Conservation (phyloP, 1,140 invertebrate species). For the Laupala kohalensis region DNA sequence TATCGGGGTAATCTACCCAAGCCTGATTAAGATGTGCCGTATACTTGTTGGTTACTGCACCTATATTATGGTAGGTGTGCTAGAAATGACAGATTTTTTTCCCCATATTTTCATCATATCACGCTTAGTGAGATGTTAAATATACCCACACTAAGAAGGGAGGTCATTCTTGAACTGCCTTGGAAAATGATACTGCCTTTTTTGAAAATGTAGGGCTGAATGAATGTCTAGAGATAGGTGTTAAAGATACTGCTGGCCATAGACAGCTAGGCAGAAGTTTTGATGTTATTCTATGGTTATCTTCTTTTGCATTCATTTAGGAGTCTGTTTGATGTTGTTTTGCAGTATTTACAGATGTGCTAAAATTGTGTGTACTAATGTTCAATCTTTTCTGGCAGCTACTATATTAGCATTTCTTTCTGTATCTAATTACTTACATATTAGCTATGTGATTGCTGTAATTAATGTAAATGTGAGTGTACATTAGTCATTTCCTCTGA, state of each 20-base stretch:
- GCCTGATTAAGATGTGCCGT: constrained; percentile 5
- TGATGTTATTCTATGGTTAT: background rate
- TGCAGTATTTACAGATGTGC: constrained; percentile 1
- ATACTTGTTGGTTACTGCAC: background rate
- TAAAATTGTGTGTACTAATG: background rate
- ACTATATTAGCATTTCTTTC: background rate
- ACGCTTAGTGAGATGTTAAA: constrained; percentile 5
- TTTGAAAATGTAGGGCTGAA: constrained; percentile 4
- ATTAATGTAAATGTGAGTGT: constrained; percentile 6
- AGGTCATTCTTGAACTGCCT: constrained; percentile 4
- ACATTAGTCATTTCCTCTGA: background rate
- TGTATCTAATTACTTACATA: background rate
- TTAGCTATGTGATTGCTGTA: constrained; percentile 5
- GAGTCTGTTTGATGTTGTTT: constrained; percentile 5
- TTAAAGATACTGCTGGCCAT: background rate
- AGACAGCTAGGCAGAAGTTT: background rate
- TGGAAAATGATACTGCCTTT: constrained; percentile 8
- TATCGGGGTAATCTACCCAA: background rate
- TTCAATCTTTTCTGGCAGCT: background rate
- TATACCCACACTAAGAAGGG: background rate
- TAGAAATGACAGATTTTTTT: constrained; percentile 2
- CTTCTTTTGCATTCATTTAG: constrained; percentile 7
- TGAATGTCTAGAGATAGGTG: background rate
- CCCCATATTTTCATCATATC: constrained; percentile 8
- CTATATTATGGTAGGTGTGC: background rate